A percentile compares a stretch with the other conserved stretches of the same genome.
These are phyloP conservation scores for Pangasius larnaudii DNA, from an alignment of 2,797 vertebrate genomes.

Conservation along the genomic window DNA sequence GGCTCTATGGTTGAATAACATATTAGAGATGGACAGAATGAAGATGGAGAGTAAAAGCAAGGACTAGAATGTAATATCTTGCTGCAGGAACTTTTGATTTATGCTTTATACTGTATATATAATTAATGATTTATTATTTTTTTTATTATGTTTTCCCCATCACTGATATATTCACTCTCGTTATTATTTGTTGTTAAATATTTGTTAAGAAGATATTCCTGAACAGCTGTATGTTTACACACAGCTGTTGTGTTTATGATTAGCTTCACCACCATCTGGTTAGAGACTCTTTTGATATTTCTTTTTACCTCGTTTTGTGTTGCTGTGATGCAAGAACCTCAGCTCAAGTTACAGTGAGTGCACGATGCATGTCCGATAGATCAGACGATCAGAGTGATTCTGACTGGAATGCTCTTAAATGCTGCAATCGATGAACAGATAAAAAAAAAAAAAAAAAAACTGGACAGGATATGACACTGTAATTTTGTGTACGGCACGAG, in stretches of 20 bases:
- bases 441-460: background rate
- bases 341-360: background rate
- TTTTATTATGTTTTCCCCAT: background rate
- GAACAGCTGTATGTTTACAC: background rate
- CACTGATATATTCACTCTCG: background rate
- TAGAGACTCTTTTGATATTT: background rate
- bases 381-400: background rate
- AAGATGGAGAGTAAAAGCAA: background rate
- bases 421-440: background rate
- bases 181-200: background rate
- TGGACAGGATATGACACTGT: background rate
- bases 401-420: too few relatives aligned
- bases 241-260: background rate
- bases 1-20: slow-evolving; percentile 60
- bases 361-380: background rate
- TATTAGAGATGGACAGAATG: slow-evolving; percentile 21
- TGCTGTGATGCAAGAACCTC: background rate
- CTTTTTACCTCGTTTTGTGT: background rate
- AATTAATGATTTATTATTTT: background rate
- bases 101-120: background rate
- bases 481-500: background rate
- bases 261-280: background rate
- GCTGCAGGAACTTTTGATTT: background rate
- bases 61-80: slow-evolving; percentile 10
- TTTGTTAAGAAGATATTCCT: background rate